These are phyloP conservation scores for Venturia canescens DNA, from an alignment of 1,140 invertebrate genomes.

Conservation along the genomic window DNA sequence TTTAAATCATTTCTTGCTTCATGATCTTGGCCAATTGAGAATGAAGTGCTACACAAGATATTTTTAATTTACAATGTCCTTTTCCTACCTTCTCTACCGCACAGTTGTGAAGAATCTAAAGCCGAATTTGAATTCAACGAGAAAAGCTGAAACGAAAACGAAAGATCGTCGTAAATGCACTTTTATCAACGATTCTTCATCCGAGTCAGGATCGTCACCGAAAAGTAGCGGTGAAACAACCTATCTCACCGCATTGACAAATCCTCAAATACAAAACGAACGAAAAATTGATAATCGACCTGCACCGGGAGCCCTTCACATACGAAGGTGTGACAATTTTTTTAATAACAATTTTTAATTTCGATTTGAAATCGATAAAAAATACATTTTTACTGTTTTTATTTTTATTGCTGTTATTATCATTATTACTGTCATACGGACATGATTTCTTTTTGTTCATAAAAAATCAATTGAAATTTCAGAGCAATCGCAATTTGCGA, in stretches of 20 bases:
- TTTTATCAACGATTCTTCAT: slow-evolving; percentile 22
- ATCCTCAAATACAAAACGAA: slow-evolving; percentile 5
- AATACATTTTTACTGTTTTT: too few species aligned
- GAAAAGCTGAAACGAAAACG: background rate
- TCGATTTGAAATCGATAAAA: too few species aligned
- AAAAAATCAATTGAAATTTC: background rate
- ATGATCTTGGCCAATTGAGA: slow-evolving; percentile 4
- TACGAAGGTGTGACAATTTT: slow-evolving; percentile 26
- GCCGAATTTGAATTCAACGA: slow-evolving; percentile 27
- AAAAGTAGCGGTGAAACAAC: slow-evolving; percentile 4
- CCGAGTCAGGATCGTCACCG: background rate
- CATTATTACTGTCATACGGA: too few species aligned
- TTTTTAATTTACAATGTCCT: too few species aligned
- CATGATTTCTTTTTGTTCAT: background rate
- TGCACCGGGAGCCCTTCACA: slow-evolving; percentile 43
- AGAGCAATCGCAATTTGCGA: slow-evolving; percentile 67
- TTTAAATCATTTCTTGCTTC: background rate
- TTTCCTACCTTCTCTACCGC: slow-evolving; percentile 42
- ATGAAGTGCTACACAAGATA: background rate
- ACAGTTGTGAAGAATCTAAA: slow-evolving; percentile 52
- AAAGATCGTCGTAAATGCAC: slow-evolving; percentile 17
- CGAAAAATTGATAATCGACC: slow-evolving; percentile 30
- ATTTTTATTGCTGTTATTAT: too few species aligned
- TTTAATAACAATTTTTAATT: background rate
- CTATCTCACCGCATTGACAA: slow-evolving; percentile 21